A percentile compares a stretch with the other conserved stretches of the same genome.
phyloP scores from a whole-genome alignment of 2,797 vertebrate genomes.

The Crenuchus spilurus region DNA sequence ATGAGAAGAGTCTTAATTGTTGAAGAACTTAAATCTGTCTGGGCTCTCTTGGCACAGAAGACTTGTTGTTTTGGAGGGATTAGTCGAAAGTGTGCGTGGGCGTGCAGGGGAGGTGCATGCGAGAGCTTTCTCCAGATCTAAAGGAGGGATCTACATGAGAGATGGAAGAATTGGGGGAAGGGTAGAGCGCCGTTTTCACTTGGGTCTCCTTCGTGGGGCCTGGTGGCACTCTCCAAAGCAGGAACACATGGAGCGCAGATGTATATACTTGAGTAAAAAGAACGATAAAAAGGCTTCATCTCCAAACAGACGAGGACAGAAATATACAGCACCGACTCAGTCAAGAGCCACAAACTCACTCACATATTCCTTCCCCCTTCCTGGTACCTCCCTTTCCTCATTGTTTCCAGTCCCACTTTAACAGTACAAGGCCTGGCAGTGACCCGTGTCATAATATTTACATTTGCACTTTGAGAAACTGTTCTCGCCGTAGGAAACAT shows the following conservation, averaged over 20 bases:
- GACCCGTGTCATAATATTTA: neutral
- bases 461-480: neutral
- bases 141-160: constrained; percentile 54
- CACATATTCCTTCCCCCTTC: constrained; percentile 16
- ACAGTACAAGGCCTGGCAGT: constrained; percentile 5
- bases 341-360: constrained; percentile 2
- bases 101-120: constrained; percentile 44
- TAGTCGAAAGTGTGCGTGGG: neutral
- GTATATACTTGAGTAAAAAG: constrained; percentile 54
- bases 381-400: constrained; percentile 1
- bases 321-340: constrained; percentile 25
- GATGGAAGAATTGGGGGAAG: constrained; percentile 31
- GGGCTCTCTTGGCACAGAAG: neutral
- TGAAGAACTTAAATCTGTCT: neutral
- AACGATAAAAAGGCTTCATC: constrained; percentile 28
- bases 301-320: constrained; percentile 23
- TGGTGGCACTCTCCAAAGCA: constrained; percentile 43
- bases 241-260: constrained; percentile 74
- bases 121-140: constrained; percentile 55
- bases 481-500: neutral
- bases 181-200: constrained; percentile 39
- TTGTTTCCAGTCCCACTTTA: constrained; percentile 3
- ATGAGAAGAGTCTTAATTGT: neutral
- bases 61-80: constrained; percentile 8
- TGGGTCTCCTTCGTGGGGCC: constrained; percentile 40